Base-by-base conservation (phyloP, 2,888 invertebrate genomes). In the Leptinotarsa rubiginosa region DNA sequence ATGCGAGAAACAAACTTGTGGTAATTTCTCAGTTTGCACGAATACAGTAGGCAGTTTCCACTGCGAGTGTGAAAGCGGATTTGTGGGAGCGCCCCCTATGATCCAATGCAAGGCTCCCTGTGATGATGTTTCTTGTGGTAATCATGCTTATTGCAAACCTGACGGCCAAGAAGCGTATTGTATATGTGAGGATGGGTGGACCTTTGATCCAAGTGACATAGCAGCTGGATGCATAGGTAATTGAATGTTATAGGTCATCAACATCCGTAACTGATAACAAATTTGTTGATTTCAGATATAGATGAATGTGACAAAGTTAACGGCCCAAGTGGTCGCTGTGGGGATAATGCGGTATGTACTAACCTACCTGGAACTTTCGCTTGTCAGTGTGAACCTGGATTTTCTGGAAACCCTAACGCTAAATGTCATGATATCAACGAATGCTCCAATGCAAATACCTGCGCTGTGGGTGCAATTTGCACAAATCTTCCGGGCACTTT, bases 171-270 rank as follows among this genome's bases (percentile, higher is more conserved):
- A 97, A 87, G 97, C 96, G 0, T 96, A 95, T 83, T 97, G 97
- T 83, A 94, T 97, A 66, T 97, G 97, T 85, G 96, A 97, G 85
- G 95, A 96, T 75, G 97, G 97, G 1, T 97, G 96, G 96, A 96
- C 96, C 0, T 97, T 95, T 85, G 94, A 97, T 88, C 97, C 97
- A 0, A 92, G 91, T 72, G 95, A 97, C 84, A 95, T 97, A 79
- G 92, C 94, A 7, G 96, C 96, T 64, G 97, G 97, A 74, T 97
- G 97, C 85, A 91, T 96, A 75, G 92, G 92, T 91, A 83, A 86
- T 87, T 81, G 4, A 65, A 41, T 18, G n/a, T 16, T 3, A n/a
- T 5, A 47, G 4, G 65, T 18, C 56, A 69, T 25, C 31, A 69
- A 22, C 12, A 69, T 49, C 47, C 50, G 18, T 7, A 59, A 54